phyloP scores from a whole-genome alignment of 2,113 vertebrate genomes.

The Polypterus senegalus region DNA sequence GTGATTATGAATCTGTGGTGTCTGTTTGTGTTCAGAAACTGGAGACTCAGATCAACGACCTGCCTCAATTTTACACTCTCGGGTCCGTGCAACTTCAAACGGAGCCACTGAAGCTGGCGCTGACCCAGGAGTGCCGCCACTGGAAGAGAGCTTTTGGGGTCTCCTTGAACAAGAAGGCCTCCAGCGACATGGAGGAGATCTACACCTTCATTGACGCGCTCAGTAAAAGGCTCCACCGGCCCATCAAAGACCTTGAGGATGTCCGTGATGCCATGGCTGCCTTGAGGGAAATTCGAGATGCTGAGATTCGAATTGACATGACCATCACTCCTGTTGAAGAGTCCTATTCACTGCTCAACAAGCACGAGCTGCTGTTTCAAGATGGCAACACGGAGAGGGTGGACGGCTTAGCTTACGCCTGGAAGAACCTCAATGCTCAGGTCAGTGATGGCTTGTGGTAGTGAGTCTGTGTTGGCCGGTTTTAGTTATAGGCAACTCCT shows the following conservation, averaged over 20 bases:
- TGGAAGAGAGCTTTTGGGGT: slow-evolving; percentile 59
- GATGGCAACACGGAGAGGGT: slow-evolving; percentile 58
- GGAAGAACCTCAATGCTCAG: slow-evolving; percentile 55
- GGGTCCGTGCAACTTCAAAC: slow-evolving; percentile 46
- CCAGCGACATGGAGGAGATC: slow-evolving; percentile 43
- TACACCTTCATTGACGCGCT: slow-evolving; percentile 49
- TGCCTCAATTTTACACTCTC: slow-evolving; percentile 36
- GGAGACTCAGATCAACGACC: slow-evolving; percentile 51
- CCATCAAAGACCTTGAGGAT: slow-evolving; percentile 56
- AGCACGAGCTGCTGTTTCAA: slow-evolving; percentile 46
- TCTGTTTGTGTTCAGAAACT: slow-evolving; percentile 36
- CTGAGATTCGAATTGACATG: slow-evolving; percentile 51
- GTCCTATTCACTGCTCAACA: slow-evolving; percentile 56
- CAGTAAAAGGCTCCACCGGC: slow-evolving; percentile 51
- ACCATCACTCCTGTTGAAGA: slow-evolving; percentile 60
- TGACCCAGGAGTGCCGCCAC: slow-evolving; percentile 51
- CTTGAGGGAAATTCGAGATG: slow-evolving; percentile 53
- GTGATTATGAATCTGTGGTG: background rate
- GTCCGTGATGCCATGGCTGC: slow-evolving; percentile 52
- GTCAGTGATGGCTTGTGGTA: slow-evolving; percentile 29
- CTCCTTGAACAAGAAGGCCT: slow-evolving; percentile 47
- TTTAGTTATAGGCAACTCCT: too few relatives aligned
- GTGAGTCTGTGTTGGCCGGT: too few relatives aligned
- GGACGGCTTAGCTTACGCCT: slow-evolving; percentile 59
- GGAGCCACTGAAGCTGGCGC: slow-evolving; percentile 48